Conservation (phyloP, 2,888 invertebrate genomes). For the Saturnia pavonia region DNA sequence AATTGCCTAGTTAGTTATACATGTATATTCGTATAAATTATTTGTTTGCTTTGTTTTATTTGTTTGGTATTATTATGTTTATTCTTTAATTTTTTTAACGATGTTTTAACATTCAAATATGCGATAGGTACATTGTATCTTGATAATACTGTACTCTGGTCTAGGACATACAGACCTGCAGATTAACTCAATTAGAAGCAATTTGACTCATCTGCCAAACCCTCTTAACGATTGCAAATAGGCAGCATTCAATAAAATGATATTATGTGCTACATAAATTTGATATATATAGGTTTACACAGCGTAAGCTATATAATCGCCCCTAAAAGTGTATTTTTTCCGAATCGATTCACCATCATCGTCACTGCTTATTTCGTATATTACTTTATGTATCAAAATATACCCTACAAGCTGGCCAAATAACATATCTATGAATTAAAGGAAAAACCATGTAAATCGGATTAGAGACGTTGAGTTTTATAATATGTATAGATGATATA, state of each 20-base stretch:
- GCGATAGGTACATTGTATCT: not conserved
- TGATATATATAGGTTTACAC: no score
- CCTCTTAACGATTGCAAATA: not conserved
- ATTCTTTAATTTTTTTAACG: not conserved
- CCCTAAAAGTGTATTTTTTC: no score
- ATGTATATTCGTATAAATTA: not conserved
- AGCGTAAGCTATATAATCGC: no score
- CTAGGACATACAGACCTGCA: constrained; percentile 3
- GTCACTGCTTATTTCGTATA: no score
- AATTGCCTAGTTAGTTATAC: not conserved
- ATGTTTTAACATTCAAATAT: not conserved
- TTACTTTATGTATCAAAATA: no score
- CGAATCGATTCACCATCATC: no score
- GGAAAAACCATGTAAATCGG: no score
- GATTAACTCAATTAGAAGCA: constrained; percentile 41
- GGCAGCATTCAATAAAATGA: not conserved
- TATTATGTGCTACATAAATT: no score
- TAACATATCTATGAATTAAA: no score
- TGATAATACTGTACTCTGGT: not conserved
- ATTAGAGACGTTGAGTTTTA: no score
- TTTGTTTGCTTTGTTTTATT: not conserved
- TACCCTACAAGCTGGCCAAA: no score
- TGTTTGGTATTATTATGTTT: not conserved
- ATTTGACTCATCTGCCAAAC: constrained; percentile 30
- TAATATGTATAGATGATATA: no score